Evolutionary conservation across 2,113 vertebrate genomes (phyloP).

Genomic region (Microtus richardsoni): DNA sequence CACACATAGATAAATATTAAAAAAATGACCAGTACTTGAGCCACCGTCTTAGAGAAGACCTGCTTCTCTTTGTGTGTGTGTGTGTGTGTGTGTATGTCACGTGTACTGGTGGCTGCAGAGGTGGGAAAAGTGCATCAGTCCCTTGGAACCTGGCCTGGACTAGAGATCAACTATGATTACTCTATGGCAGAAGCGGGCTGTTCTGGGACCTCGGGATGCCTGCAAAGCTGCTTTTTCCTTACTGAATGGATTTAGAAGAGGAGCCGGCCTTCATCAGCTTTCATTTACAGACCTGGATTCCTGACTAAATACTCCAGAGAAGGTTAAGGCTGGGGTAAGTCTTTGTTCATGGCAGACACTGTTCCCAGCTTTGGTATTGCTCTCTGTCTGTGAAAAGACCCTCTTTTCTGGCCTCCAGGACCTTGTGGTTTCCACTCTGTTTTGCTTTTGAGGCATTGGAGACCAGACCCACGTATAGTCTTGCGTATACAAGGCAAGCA

Average conservation of each 20-base stretch:
- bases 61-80: neutral
- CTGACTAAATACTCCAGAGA: neutral
- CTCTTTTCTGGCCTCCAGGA: neutral
- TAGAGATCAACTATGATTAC: neutral
- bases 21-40: neutral
- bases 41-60: neutral
- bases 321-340: neutral
- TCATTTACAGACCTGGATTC: neutral
- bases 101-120: neutral
- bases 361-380: neutral
- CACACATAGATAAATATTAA: neutral
- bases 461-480: neutral
- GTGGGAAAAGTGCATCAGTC: neutral
- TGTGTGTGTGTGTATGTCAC: neutral
- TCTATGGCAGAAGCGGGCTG: neutral
- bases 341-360: fast-evolving
- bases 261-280: neutral
- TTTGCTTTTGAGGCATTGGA: neutral
- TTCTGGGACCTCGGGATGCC: neutral
- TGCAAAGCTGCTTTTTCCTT: neutral
- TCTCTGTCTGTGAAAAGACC: neutral
- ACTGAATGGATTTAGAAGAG: conserved; percentile 14
- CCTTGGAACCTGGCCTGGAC: neutral
- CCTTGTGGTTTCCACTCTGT: neutral
- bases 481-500: neutral